Evolutionary conservation across 2,797 vertebrate genomes (phyloP).

Genomic region (Paedocypris micromegethes): DNA sequence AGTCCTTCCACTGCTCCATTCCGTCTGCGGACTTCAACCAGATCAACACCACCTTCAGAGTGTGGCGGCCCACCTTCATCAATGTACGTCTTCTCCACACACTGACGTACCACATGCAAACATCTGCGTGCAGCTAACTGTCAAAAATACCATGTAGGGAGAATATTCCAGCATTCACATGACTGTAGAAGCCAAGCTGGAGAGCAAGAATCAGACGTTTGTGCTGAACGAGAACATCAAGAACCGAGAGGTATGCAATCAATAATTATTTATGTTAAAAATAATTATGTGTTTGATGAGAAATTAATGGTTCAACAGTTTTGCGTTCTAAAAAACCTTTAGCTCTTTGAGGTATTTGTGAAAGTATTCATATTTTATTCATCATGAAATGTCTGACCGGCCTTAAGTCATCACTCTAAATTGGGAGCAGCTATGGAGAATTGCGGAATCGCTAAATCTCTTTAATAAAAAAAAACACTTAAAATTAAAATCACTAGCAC

Average conservation of each 20-base stretch:
- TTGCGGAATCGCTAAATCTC: too few relatives aligned
- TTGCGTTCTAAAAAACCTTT: not conserved
- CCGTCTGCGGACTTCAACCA: slow-evolving; percentile 66
- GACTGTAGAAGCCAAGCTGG: slow-evolving; percentile 72
- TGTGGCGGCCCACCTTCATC: slow-evolving; percentile 91
- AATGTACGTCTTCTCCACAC: slow-evolving; percentile 64
- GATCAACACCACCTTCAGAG: slow-evolving; percentile 80
- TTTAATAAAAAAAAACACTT: too few relatives aligned
- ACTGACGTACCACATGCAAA: not conserved
- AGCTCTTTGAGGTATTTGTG: too few relatives aligned
- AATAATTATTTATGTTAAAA: not conserved
- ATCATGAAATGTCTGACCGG: too few relatives aligned
- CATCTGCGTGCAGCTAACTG: not conserved
- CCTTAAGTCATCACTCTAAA: too few relatives aligned
- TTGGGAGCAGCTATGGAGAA: too few relatives aligned
- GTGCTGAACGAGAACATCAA: slow-evolving; percentile 68
- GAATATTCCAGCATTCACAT: slow-evolving; percentile 78
- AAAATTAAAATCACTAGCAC: too few relatives aligned
- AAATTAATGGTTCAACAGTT: too few relatives aligned
- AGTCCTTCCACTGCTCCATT: slow-evolving; percentile 72
- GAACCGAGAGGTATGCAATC: slow-evolving; percentile 70
- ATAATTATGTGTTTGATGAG: too few relatives aligned
- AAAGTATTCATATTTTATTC: too few relatives aligned
- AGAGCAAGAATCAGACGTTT: slow-evolving; percentile 54
- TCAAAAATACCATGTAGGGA: slow-evolving; percentile 61